Conservation (phyloP, 2,113 vertebrate genomes). For the Podarcis muralis region DNA sequence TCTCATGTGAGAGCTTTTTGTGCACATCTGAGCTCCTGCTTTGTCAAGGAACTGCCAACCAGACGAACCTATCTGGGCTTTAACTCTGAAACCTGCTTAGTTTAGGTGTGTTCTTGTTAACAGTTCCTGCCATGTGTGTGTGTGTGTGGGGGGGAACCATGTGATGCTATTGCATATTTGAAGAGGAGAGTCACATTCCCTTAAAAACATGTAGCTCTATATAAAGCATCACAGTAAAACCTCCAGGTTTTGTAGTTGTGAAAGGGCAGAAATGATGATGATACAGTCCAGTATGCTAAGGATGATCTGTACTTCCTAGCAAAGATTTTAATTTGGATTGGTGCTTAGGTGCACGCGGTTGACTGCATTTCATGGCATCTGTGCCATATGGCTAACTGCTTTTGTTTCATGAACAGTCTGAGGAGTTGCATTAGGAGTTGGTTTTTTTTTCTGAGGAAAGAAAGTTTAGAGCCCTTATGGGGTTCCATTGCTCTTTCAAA, state of each 20-base stretch:
- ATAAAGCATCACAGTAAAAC: not conserved
- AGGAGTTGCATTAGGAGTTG: not conserved
- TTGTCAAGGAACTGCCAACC: not conserved
- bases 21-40: not conserved
- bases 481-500: not conserved
- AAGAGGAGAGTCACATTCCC: not conserved
- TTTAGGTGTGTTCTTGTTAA: not conserved
- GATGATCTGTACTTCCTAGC: not conserved
- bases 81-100: not conserved
- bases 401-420: not conserved
- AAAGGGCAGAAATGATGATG: not conserved
- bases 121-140: too few species aligned
- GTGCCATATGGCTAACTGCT: not conserved
- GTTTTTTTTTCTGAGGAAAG: not conserved
- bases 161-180: not conserved
- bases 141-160: not conserved
- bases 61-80: not conserved
- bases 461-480: not conserved
- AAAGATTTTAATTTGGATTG: not conserved
- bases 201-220: not conserved
- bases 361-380: not conserved
- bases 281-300: not conserved
- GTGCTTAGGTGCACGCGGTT: not conserved
- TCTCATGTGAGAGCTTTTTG: not conserved
- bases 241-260: not conserved